Conservation (phyloP, 2,113 vertebrate species). For the Thymallus thymallus region DNA sequence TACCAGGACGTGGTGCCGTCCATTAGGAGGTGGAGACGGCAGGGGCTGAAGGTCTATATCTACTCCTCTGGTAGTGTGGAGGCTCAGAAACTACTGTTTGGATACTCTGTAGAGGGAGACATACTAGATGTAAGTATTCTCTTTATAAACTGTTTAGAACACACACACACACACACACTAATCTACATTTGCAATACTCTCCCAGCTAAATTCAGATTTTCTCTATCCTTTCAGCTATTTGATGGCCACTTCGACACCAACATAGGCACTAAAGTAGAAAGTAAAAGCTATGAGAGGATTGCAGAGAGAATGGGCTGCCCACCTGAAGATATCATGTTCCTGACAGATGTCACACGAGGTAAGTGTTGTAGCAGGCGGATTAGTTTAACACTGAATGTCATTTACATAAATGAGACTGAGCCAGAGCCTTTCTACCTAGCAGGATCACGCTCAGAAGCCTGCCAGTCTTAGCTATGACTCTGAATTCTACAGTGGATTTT, state of each 20-base stretch:
- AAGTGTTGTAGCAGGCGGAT: constrained; percentile 11
- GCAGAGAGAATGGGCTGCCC: constrained; percentile 84
- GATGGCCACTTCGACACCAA: constrained; percentile 95
- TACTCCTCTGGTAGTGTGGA: constrained; percentile 97
- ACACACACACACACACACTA: too few species aligned
- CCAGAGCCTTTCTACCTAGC: background rate
- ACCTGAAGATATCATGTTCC: constrained; percentile 88
- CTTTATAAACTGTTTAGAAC: background rate
- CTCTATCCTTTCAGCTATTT: constrained; percentile 77
- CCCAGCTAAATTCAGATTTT: background rate
- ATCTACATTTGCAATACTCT: background rate
- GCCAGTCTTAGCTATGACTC: too few species aligned
- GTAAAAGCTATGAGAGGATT: constrained; percentile 90
- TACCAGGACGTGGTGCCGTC: constrained; percentile 91
- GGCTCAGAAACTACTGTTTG: constrained; percentile 93
- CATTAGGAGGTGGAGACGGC: constrained; percentile 83
- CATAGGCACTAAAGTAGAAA: constrained; percentile 89
- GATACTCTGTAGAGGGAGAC: constrained; percentile 89
- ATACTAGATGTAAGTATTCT: constrained; percentile 79
- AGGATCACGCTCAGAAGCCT: background rate
- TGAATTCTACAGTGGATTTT: too few species aligned
- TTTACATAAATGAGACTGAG: background rate
- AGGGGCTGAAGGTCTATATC: constrained; percentile 87
- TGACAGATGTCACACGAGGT: constrained; percentile 91
- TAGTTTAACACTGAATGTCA: background rate